Evolutionary conservation across 2,113 vertebrate genomes (phyloP).

Genomic region (Halcyon senegalensis): DNA sequence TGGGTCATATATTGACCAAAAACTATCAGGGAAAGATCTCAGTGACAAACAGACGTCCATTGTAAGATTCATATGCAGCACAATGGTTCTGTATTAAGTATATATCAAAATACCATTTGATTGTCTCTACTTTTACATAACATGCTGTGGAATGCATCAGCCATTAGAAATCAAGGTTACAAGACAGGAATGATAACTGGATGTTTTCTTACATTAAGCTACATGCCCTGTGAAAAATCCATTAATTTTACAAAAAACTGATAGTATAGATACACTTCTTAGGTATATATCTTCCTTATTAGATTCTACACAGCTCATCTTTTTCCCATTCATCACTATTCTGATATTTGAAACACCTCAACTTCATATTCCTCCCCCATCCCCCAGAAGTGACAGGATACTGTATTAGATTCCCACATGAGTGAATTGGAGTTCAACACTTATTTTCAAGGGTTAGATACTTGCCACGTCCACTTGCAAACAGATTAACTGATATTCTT

Average conservation of each 20-base stretch:
- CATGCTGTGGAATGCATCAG: neutral
- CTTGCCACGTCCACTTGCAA: neutral
- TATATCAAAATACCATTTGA: neutral
- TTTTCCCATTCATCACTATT: neutral
- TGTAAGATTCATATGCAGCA: neutral
- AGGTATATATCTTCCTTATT: neutral
- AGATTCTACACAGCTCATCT: neutral
- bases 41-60: neutral
- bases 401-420: neutral
- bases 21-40: neutral
- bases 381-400: neutral
- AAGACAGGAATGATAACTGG: neutral
- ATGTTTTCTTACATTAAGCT: neutral
- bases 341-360: neutral
- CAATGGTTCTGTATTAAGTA: neutral
- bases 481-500: neutral
- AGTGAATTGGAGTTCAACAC: neutral
- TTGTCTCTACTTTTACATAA: neutral
- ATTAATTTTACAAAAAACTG: neutral
- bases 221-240: neutral
- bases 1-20: neutral
- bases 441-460: neutral
- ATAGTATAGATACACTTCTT: neutral
- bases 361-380: neutral
- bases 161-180: neutral